A percentile compares a stretch with the other conserved stretches of the same genome.
Conservation (phyloP, 2,113 vertebrate species). For the Felis catus region DNA sequence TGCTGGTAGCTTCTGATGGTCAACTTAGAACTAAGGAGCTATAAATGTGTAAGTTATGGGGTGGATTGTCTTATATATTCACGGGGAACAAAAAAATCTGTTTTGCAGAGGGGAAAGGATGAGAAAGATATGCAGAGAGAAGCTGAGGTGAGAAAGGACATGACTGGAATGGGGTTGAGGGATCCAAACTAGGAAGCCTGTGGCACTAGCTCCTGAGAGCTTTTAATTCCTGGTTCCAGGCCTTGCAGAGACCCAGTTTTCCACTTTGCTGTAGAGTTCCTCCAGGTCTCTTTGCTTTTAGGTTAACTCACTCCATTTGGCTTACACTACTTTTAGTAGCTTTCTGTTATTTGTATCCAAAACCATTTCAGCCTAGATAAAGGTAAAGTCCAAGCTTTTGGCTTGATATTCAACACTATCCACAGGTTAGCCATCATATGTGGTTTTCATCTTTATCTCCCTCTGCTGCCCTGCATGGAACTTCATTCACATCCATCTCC, state of each 20-base stretch:
- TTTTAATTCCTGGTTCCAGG: not conserved
- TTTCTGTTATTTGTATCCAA: constrained; percentile 1
- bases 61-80: not conserved
- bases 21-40: not conserved
- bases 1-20: not conserved
- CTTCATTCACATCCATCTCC: not conserved
- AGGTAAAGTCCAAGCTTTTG: not conserved
- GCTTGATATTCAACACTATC: not conserved
- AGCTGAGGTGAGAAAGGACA: not conserved
- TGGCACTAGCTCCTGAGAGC: not conserved
- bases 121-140: not conserved
- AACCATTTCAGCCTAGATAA: not conserved
- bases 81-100: not conserved
- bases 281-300: not conserved
- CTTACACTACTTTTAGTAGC: not conserved
- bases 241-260: not conserved
- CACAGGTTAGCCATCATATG: fast-evolving
- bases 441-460: not conserved
- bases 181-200: not conserved
- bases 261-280: not conserved
- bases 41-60: not conserved
- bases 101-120: not conserved
- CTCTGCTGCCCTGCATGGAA: fast-evolving
- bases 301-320: not conserved
- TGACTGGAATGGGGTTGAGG: fast-evolving